These are phyloP conservation scores for Synanthedon formicaeformis DNA, from an alignment of 2,888 invertebrate species.

Conservation along the genomic window DNA sequence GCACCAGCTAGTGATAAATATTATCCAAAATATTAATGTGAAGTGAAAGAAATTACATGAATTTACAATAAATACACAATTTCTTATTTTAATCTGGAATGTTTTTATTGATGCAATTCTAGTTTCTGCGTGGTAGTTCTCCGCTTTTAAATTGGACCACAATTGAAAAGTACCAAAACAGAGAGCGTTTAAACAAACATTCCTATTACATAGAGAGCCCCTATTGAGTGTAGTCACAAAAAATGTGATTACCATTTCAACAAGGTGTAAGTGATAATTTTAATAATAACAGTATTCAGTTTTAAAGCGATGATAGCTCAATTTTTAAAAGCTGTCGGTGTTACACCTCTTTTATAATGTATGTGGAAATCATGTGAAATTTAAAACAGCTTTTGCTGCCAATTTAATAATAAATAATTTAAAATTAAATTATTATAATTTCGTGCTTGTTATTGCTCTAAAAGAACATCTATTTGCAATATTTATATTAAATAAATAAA, in stretches of 20 bases:
- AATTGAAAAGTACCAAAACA: conserved; percentile 16
- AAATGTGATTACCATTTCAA: conserved; percentile 35
- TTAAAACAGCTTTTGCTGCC: not conserved
- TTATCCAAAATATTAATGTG: no score
- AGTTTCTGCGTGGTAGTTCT: no score
- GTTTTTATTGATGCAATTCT: no score
- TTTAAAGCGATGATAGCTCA: conserved; percentile 24
- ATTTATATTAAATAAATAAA: not conserved
- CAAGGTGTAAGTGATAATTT: conserved; percentile 38
- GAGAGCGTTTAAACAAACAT: conserved; percentile 65
- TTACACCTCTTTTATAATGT: not conserved
- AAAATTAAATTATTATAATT: no score
- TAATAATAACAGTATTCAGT: conserved; percentile 37
- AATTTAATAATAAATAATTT: not conserved
- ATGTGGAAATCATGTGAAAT: conserved; percentile 1
- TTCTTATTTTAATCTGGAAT: no score
- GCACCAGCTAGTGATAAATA: no score
- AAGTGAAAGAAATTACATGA: no score
- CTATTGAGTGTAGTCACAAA: conserved; percentile 19
- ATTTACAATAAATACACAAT: no score
- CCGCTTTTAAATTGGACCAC: conserved; percentile 14
- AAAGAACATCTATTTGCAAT: no score
- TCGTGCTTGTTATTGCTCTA: no score
- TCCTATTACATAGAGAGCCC: conserved; percentile 27
- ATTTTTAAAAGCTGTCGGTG: not conserved